Base-by-base conservation (phyloP, 2,888 invertebrate genomes). In the Elysia crispata region DNA sequence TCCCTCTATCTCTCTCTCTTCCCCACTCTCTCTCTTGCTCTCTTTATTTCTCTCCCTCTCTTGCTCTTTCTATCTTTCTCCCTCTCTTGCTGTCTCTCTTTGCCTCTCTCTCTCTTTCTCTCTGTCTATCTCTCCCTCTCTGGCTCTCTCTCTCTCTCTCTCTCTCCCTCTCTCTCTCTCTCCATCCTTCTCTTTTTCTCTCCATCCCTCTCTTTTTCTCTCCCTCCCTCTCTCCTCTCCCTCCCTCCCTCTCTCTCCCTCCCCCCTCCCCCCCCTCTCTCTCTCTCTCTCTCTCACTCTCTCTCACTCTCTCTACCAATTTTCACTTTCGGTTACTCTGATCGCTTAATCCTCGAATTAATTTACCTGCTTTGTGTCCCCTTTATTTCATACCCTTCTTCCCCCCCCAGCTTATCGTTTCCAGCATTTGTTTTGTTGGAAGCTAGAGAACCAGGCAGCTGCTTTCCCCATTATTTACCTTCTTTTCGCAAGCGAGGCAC, bases 261-360 rank as follows among this genome's bases (percentile, higher is more conserved):
- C 25, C 60, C 28, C 30, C 31, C 30, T 6, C 11, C 70, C 31
- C 28, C 31, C 66, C 31, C 54, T 62, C 33, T 23, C 70, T 62
- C 28, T 41, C 41, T 41, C 41, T 77, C 77, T 76, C 15, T 30
- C 60, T 66, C 49, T 66, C 33, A 23, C 41, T 76, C 76, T 76
- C 41, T 33, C 8, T 66, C 49, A 66, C 23, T 41, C 20, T 66
- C 49, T 76, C 33, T 64, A 13, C 66, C 41, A 66, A 20, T 76
- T 11, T 74, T 23, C 25, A n/a, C 15, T 1, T 1, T 41, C 28
- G 25, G 18, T 23, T 30, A 20, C 31, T 50, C 8, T 23, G 8
- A 25, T 5, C 13, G 11, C 28, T 11, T 23, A 20, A 8, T 15
- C 33, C 13, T 49, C n/a, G 15, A 25, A n/a, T n/a, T n/a, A n/a